phyloP scores from a whole-genome alignment of 2,113 vertebrate genomes.

The Trichomycterus rosablanca region DNA sequence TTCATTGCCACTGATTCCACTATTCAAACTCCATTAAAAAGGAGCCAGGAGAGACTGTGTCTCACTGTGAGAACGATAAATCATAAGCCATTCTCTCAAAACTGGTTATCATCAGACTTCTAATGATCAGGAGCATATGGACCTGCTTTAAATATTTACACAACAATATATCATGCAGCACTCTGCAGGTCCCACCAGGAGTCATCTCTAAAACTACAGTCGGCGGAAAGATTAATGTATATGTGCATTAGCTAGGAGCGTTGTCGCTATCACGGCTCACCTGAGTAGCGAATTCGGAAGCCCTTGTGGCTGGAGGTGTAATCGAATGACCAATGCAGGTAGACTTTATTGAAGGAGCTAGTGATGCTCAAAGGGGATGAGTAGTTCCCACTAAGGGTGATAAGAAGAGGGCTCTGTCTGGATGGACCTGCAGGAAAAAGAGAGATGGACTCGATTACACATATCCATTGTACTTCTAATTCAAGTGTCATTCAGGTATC shows the following conservation, averaged over 20 bases:
- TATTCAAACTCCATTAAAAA: constrained; percentile 50
- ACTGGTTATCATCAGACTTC: constrained; percentile 32
- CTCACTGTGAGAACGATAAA: constrained; percentile 43
- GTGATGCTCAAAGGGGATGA: constrained; percentile 85
- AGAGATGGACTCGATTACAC: not conserved
- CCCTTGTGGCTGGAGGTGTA: constrained; percentile 92
- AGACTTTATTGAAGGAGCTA: constrained; percentile 84
- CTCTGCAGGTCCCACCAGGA: constrained; percentile 53
- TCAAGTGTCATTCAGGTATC: not conserved
- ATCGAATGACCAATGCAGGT: constrained; percentile 95
- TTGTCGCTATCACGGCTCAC: not conserved
- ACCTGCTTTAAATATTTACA: constrained; percentile 69
- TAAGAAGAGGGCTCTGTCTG: constrained; percentile 86
- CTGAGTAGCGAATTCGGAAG: constrained; percentile 78
- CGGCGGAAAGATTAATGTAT: constrained; percentile 34
- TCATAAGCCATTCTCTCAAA: constrained; percentile 64
- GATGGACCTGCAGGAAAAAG: constrained; percentile 73
- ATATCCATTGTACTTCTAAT: not conserved
- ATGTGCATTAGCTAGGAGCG: not conserved
- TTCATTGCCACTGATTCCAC: constrained; percentile 51
- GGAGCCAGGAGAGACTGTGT: constrained; percentile 27
- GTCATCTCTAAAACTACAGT: constrained; percentile 41
- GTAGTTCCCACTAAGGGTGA: constrained; percentile 93
- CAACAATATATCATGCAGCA: constrained; percentile 59
- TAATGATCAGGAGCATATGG: constrained; percentile 61